phyloP scores from a whole-genome alignment of 2,797 vertebrate genomes.

The Paedocypris micromegethes region DNA sequence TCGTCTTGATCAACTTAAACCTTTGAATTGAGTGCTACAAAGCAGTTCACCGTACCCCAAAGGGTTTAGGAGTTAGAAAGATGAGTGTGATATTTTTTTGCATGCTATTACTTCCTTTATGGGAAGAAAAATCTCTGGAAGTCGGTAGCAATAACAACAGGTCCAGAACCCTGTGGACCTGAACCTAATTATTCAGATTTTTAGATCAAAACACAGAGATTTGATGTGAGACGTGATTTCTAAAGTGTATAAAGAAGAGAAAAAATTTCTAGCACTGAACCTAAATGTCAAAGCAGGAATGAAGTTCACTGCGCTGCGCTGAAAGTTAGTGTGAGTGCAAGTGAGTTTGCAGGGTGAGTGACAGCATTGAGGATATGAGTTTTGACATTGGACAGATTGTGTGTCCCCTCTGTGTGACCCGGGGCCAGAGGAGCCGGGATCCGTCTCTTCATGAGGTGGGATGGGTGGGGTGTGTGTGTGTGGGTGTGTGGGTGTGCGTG shows the following conservation, averaged over 20 bases:
- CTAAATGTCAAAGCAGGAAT: slow-evolving; percentile 5
- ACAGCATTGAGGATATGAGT: slow-evolving; percentile 40
- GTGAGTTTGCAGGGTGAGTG: slow-evolving; percentile 31
- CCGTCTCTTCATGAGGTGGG: slow-evolving; percentile 31
- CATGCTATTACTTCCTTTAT: no score
- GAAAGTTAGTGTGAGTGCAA: slow-evolving; percentile 7
- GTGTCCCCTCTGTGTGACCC: slow-evolving; percentile 33
- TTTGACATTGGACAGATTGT: slow-evolving; percentile 52
- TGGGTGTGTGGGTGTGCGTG: slow-evolving; percentile 27
- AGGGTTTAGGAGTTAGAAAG: no score
- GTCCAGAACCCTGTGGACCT: no score
- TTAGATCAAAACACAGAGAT: no score
- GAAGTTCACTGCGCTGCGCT: slow-evolving; percentile 14
- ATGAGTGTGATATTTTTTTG: no score
- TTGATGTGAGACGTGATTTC: not conserved
- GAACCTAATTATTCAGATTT: no score
- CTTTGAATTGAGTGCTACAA: no score
- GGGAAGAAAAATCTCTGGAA: no score
- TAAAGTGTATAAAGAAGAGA: not conserved
- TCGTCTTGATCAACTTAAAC: no score
- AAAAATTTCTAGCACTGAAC: not conserved
- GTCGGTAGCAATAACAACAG: no score
- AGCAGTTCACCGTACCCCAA: no score
- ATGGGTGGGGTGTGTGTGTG: slow-evolving; percentile 17
- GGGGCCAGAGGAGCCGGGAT: slow-evolving; percentile 33